Conservation (phyloP, 2,888 invertebrate genomes). For the Cotesia congregata region DNA sequence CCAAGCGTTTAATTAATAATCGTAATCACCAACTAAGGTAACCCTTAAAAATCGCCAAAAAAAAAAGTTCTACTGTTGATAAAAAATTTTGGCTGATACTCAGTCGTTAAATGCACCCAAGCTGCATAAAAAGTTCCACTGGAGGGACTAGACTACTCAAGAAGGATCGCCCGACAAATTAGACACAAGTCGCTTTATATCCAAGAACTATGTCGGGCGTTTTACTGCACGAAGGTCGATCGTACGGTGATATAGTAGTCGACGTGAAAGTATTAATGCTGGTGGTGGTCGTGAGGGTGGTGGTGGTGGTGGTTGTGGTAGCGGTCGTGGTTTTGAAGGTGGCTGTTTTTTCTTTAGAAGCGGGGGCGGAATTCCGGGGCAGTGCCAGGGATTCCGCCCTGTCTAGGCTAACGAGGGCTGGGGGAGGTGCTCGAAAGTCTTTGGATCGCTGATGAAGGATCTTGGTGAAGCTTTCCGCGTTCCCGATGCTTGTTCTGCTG, state of each 20-base stretch:
- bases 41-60: neutral
- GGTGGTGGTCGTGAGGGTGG: neutral
- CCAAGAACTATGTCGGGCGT: constrained; percentile 59
- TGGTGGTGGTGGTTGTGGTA: neutral
- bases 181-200: constrained; percentile 64
- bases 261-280: constrained; percentile 5
- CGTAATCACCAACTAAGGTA: neutral
- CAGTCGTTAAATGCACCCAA: constrained; percentile 14
- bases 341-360: neutral
- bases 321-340: neutral
- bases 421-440: constrained; percentile 42
- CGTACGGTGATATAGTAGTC: constrained; percentile 47
- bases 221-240: constrained; percentile 63
- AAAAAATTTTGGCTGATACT: constrained; percentile 20
- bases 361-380: neutral
- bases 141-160: neutral
- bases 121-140: constrained; percentile 10
- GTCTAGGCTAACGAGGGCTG: constrained; percentile 42
- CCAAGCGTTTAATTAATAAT: neutral
- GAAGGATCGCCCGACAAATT: constrained; percentile 32
- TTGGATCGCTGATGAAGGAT: constrained; percentile 41
- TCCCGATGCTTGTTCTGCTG: constrained; percentile 51
- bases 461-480: constrained; percentile 47
- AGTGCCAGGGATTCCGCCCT: constrained; percentile 31
- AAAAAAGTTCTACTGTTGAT: neutral